Evolutionary conservation across 2,888 invertebrate species (phyloP), one percentile per base, ranked within the genome.

Genomic region (Mythimna vitellina): DNA sequence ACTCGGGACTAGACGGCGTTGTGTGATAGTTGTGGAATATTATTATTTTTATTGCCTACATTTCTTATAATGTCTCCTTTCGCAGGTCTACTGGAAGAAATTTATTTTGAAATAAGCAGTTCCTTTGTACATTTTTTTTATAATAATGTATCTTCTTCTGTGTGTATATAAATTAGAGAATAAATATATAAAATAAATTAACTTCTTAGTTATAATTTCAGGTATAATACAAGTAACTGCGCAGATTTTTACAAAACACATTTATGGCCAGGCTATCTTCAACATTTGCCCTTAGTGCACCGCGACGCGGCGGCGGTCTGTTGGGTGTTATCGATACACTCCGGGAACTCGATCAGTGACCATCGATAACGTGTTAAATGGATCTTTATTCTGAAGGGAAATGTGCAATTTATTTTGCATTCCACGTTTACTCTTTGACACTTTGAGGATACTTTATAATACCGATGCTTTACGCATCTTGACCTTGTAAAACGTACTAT

Each of bases 331-430:
- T 25, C 42, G 35, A 65, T 42, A 70, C 32, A 22, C 32, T 42
- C 14, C 38, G 61, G 61, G 70, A 57, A 56, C 56, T 77, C 20
- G 51, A 70, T 51, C 32, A 62, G 6, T 69, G 42, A 53, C 70
- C 35, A 58, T 42, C 29, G 22, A 35, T 35, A 51, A 35, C 56
- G 56, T 20, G 22, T 32, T 68, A 54, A 57, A 20, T 25, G 17
- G 25, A n/a, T 56, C 5, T 53, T 53, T n/a, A 71, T 42, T 73
- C 14, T 6, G 17, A 53, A 63, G 22, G 20, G 5, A 60, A 38
- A 60, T 60, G 4, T 4, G 17, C 12, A 22, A 35, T n/a, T 60
- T 60, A 38, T 22, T 60, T 60, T 60, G 38, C 22, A 22, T 51
- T 38, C 3, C 17, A 17, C 17, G 17, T 1, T 60, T 14, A 17